Percentiles rank a stretch among this genome's conserved stretches.
Evolutionary conservation across 2,888 invertebrate species (phyloP).

Genomic region (Apomyelois bistriatella): DNA sequence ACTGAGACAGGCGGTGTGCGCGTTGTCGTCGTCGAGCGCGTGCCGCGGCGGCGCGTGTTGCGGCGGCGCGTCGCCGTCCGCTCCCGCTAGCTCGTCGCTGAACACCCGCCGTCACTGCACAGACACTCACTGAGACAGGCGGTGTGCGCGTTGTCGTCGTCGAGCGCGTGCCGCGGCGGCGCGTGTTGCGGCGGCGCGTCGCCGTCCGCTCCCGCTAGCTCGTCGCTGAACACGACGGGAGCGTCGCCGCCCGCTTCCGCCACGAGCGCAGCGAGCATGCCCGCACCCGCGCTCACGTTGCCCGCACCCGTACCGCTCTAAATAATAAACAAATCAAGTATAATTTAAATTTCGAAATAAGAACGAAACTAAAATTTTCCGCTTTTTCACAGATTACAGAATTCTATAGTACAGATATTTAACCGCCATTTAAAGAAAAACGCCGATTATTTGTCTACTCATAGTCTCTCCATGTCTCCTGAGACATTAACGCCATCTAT

Average conservation of each 20-base stretch:
- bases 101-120: constrained; percentile 54
- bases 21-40: constrained; percentile 95
- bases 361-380: too few relatives aligned
- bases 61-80: constrained; percentile 81
- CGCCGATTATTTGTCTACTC: too few relatives aligned
- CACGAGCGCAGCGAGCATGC: constrained; percentile 92
- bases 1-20: constrained; percentile 97
- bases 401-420: too few relatives aligned
- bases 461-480: too few relatives aligned
- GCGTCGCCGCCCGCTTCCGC: constrained; percentile 95
- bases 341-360: background rate
- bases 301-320: constrained; percentile 17
- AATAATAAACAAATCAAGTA: background rate
- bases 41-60: constrained; percentile 82
- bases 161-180: constrained; percentile 85
- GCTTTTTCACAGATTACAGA: too few relatives aligned
- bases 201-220: constrained; percentile 81
- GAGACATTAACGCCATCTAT: too few relatives aligned
- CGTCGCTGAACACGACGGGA: constrained; percentile 97
- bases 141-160: constrained; percentile 94
- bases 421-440: too few relatives aligned
- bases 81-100: constrained; percentile 93
- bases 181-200: constrained; percentile 74
- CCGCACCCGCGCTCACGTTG: constrained; percentile 83
- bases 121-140: constrained; percentile 92